Base-by-base conservation (phyloP, 2,888 invertebrate species). In the Apodemia mormo region DNA sequence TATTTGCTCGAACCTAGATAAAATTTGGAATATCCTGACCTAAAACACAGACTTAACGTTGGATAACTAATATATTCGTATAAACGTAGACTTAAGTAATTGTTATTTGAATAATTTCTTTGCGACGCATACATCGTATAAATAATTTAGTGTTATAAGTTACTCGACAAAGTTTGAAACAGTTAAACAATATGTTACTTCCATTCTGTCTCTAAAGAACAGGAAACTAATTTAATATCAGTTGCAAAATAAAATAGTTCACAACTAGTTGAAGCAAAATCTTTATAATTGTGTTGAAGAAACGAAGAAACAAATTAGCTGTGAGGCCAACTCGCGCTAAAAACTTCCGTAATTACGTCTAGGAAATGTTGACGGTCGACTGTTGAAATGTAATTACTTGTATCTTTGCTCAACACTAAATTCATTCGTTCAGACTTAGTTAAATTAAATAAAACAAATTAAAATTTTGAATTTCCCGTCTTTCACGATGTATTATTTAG, bases 271-370 rank as follows among this genome's bases (percentile, higher is more conserved):
- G 64, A 66, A 71, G 67, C 22, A 71, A 68, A 58, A 73, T 73
- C 71, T 70, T 68, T 49, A 56, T 66, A 73, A 71, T 70, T 71
- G 67, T 67, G 70, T 71, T 67, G 71, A 58, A 58, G 49, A 64
- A 71, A 52, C 67, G 70, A 70, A 67, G 71, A 71, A 71, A 74
- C 74, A 69, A 74, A 73, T 73, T 70, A 73, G 66, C 69, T 52
- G 65, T 43, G 52, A 49, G 67, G 64, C 69, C 73, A 73, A 70
- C 71, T 71, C 49, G 64, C 70, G 68, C 66, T 64, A 22, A 68
- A 12, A 72, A 72, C 68, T 70, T 72, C 70, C 52, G 54, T 68
- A 72, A 72, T 70, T 68, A 68, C 40, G 54, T 58, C 70, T 58
- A 64, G 70, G 70, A 70, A 49, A 68, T 68, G 70, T 70, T 68